These are phyloP conservation scores for Trachelus stipa DNA, from an alignment of 2,888 invertebrate genomes.

Conservation along the genomic window DNA sequence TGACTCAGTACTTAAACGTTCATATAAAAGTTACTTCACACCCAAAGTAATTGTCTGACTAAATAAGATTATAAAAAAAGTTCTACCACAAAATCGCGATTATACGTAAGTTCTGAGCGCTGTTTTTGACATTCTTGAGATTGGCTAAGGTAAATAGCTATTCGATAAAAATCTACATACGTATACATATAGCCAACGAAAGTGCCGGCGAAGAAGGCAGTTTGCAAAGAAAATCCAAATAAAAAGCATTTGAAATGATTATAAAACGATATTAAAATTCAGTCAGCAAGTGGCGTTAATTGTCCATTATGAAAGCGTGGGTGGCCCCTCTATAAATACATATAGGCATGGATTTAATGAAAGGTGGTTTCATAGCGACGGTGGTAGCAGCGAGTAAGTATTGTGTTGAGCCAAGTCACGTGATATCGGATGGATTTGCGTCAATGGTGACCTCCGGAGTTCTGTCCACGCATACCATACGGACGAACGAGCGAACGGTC, in stretches of 20 bases:
- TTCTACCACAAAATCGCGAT: no score
- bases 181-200: not conserved
- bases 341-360: conserved; percentile 41
- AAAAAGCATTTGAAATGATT: not conserved
- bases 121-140: not conserved
- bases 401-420: conserved; percentile 67
- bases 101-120: not conserved
- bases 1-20: not conserved
- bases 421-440: conserved; percentile 74
- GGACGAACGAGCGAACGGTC: conserved; percentile 15
- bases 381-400: conserved; percentile 27
- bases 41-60: not conserved
- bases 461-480: conserved; percentile 65
- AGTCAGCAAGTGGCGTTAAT: conserved; percentile 28
- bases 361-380: conserved; percentile 30
- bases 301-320: conserved; percentile 39
- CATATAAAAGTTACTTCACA: not conserved
- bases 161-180: no score
- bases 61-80: not conserved
- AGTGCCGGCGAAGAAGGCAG: not conserved
- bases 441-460: conserved; percentile 78
- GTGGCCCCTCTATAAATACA: conserved; percentile 30
- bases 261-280: not conserved
- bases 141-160: not conserved
- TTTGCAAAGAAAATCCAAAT: not conserved